Base-by-base conservation (phyloP, 2,797 vertebrate species). In the Poeciliopsis turneri region DNA sequence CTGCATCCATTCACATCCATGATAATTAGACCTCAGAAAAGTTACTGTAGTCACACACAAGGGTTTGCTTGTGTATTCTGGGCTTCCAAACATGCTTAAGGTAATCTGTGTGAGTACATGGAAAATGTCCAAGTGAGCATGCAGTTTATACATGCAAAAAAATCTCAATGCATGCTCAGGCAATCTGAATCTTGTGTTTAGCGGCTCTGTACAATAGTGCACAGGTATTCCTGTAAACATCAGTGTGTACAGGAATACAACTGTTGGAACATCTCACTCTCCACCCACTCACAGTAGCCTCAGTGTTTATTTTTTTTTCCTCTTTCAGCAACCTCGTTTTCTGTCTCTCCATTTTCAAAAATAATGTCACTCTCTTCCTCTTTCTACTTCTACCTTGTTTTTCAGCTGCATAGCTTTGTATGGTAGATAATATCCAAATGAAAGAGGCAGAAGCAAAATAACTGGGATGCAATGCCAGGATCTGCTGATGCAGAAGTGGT, bases 281-380 rank as follows among this genome's bases (percentile, higher is more conserved):
- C 78, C 86, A 85, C 86, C 88, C 83, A 87, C 85, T 84, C 82
- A 84, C 89, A 83, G 86, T 72, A 90, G 79, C 76, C 72, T 78
- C 74, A 66, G 4, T 78, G 83, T 90, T 90, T 94, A 79, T 90
- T 90, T 90, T 59, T 59, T 30, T 76, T 87, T 88, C 68, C 77
- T 41, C 64, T 86, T 83, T 79, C 76, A 71, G 49, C 79, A 72
- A 64, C 75, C 82, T 86, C 73, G 68, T 83, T 81, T 76, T n/a
- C 36, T 85, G 66, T 76, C 33, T 80, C 73, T 70, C 39, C 3
- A 45, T 61, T 55, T 76, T 83, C 82, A 87, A 86, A 84, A 30
- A 82, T 33, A 28, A 39, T 53, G 16, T 61, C 15, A 59, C 45
- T 49, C 16, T 11, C 20, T 74, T 74, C 74, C 12, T 72, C 77